Conservation (phyloP, 2,797 vertebrate species). For the Chiloscyllium punctatum region DNA sequence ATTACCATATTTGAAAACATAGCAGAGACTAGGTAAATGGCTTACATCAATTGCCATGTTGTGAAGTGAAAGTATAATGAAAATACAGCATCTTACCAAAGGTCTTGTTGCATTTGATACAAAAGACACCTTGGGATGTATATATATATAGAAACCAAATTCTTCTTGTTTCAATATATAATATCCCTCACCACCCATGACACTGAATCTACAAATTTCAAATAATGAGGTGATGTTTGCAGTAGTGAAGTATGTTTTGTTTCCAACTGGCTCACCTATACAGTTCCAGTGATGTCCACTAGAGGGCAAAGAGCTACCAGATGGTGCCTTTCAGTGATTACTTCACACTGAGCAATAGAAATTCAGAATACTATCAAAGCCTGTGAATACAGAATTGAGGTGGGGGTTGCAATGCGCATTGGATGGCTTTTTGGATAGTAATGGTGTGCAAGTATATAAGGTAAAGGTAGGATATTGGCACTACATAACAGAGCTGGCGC, state of each 20-base stretch:
- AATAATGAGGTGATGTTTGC: background rate
- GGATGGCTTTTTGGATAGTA: background rate
- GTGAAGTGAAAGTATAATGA: background rate
- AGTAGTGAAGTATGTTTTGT: background rate
- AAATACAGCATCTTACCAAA: background rate
- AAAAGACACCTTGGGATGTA: background rate
- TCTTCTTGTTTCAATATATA: background rate
- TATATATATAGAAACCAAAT: background rate
- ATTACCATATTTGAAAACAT: background rate
- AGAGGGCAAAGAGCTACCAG: background rate
- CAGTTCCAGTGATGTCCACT: background rate
- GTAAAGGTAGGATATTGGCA: background rate
- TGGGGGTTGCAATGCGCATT: too few species aligned
- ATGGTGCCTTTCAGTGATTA: background rate
- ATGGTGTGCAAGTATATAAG: background rate
- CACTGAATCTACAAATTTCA: background rate
- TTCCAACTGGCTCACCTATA: background rate
- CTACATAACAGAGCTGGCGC: too few species aligned
- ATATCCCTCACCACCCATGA: background rate
- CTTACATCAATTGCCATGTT: background rate
- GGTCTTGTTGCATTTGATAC: background rate
- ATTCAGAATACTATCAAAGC: background rate
- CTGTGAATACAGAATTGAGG: background rate
- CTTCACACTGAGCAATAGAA: background rate
- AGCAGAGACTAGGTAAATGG: background rate